These are phyloP conservation scores for Drosophila fulvimacula DNA, from an alignment of 2,888 invertebrate species.

Conservation along the genomic window DNA sequence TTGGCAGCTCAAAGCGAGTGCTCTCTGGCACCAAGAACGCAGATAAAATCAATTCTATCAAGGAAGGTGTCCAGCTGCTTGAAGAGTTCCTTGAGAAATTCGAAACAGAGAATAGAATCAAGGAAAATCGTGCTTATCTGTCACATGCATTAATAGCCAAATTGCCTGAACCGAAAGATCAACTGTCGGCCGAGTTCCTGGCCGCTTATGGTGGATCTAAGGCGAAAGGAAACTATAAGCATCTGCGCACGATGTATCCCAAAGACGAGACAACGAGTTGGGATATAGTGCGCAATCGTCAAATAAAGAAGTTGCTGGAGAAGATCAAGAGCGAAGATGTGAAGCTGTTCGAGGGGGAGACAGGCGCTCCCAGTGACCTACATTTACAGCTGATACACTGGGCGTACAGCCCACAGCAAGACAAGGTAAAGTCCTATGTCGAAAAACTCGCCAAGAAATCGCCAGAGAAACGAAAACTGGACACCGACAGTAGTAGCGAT, in stretches of 20 bases:
- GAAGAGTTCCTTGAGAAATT: constrained; percentile 91
- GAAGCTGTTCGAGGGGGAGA: constrained; percentile 87
- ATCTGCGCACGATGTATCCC: constrained; percentile 88
- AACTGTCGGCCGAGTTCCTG: constrained; percentile 86
- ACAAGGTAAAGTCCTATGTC: constrained; percentile 88
- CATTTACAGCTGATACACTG: constrained; percentile 90
- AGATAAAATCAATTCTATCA: constrained; percentile 90
- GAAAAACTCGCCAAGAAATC: constrained; percentile 79
- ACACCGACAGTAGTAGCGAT: constrained; percentile 51
- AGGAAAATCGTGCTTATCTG: constrained; percentile 90
- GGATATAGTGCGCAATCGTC: constrained; percentile 90
- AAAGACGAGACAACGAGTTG: constrained; percentile 88
- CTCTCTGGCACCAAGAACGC: constrained; percentile 91
- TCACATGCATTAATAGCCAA: constrained; percentile 87
- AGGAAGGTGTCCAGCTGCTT: constrained; percentile 89
- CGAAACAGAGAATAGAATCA: constrained; percentile 88
- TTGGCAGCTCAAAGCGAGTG: constrained; percentile 90
- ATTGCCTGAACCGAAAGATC: constrained; percentile 86
- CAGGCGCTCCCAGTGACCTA: constrained; percentile 89
- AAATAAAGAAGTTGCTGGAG: constrained; percentile 87
- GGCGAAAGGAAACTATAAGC: constrained; percentile 87
- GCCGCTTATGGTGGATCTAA: constrained; percentile 89
- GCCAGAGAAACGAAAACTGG: constrained; percentile 64
- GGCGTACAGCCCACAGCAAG: constrained; percentile 91
- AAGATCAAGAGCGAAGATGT: constrained; percentile 87